Base-by-base conservation (phyloP, 2,888 invertebrate species). In the Sceliomorpha sp. region DNA sequence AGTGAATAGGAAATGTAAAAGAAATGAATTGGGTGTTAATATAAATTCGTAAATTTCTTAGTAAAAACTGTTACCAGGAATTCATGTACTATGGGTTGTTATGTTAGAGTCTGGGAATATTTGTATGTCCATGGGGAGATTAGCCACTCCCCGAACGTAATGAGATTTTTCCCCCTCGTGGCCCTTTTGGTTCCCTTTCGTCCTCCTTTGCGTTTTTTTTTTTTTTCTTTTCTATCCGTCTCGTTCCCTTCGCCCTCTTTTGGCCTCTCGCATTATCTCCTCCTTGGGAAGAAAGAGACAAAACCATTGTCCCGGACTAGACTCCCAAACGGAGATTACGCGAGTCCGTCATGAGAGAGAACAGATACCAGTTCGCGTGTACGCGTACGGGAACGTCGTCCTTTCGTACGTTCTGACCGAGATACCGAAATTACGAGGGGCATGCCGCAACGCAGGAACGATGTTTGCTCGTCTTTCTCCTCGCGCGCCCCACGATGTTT, bases 371-470 rank as follows among this genome's bases (percentile, higher is more conserved):
- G 50, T 79, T 83, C 73, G 72, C 69, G 66, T 70, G 80, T 77
- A 78, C 72, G 55, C 69, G 50, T 62, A 74, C 69, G 80, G 79
- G 84, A 81, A 83, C 78, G 73, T 83, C 77, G 82, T 83, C 82
- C 78, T 83, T 84, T 72, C 70, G 80, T 82, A 81, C 81, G 82
- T 83, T 81, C 79, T 78, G 79, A 76, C 60, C 79, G 77, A 82
- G 44, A 51, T 39, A 62, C 44, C 5, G 74, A 78, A 81, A 80
- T 80, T 73, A 77, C 72, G 74, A 68, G 39, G 48, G 32, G 13
- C 26, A 36, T 13, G 42, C 10, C 36, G 31, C 31, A 31, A 31
- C 37, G 20, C 39, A 47, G 5, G 20, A 31, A 39, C 39, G 31
- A 14, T 48, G 15, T 48, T 34, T 44, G 29, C 50, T 42, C 42